Evolutionary conservation across 2,888 invertebrate species (phyloP).

Genomic region (Bimastos eiseni): DNA sequence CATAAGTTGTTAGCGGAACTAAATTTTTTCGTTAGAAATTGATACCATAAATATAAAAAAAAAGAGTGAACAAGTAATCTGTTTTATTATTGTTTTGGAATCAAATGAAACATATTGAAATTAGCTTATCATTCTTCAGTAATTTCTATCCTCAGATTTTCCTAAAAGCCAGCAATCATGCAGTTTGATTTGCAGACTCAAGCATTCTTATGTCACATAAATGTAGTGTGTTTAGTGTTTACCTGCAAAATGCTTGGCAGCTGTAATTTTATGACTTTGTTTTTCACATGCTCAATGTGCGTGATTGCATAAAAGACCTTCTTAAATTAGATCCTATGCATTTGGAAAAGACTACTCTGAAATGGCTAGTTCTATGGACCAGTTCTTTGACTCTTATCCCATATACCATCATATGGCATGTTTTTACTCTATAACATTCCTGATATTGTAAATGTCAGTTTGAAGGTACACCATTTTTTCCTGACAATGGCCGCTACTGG

Average conservation of each 20-base stretch:
- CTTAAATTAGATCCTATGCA: not conserved
- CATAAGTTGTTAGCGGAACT: not conserved
- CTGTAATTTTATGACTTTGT: not conserved
- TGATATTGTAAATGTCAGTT: conserved; percentile 51
- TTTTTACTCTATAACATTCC: not conserved
- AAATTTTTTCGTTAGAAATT: not conserved
- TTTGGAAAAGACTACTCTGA: not conserved
- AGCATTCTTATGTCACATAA: not conserved
- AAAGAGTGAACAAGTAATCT: not conserved
- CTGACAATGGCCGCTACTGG: conserved; percentile 92
- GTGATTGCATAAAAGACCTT: not conserved
- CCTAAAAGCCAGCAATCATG: not conserved
- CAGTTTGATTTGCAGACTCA: not conserved
- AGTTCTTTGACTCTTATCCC: not conserved
- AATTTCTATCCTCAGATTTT: not conserved
- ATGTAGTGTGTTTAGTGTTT: not conserved
- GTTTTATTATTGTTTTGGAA: not conserved
- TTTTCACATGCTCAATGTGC: not conserved
- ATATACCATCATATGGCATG: not conserved
- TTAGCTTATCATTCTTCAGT: not conserved
- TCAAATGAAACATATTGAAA: not conserved
- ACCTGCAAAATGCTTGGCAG: not conserved
- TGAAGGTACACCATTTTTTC: conserved; percentile 95
- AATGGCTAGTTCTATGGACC: not conserved
- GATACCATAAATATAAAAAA: not conserved